phyloP scores from a whole-genome alignment of 2,797 vertebrate genomes.

The Pseudochirops corinnae region DNA sequence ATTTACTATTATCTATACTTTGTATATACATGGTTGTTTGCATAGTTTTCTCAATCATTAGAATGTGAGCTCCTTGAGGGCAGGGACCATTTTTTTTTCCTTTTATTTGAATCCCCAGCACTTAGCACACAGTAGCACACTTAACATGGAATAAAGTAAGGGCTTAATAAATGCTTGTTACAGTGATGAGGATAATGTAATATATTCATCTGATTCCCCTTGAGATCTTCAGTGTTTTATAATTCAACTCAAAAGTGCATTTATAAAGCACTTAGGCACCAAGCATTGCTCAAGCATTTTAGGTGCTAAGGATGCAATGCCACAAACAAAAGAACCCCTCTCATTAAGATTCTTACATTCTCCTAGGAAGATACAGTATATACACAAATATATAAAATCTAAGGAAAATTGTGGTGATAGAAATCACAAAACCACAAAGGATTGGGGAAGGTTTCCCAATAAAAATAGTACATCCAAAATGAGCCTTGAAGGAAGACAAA shows the following conservation, averaged over 20 bases:
- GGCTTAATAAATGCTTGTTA: not conserved
- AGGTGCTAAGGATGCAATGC: not conserved
- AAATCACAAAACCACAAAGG: not conserved
- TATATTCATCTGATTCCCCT: not conserved
- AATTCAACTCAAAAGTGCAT: not conserved
- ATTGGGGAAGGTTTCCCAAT: not conserved
- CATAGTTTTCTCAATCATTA: not conserved
- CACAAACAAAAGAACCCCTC: not conserved
- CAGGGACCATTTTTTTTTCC: not conserved
- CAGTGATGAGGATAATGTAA: not conserved
- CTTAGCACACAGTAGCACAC: not conserved
- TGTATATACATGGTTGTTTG: not conserved
- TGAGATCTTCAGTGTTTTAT: not conserved
- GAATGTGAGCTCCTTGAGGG: not conserved
- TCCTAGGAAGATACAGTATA: not conserved
- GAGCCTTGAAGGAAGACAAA: not conserved
- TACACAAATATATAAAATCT: not conserved
- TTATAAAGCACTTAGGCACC: not conserved
- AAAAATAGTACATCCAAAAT: not conserved
- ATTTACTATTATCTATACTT: not conserved
- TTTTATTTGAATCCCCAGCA: not conserved
- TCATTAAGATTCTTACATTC: not conserved
- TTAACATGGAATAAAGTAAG: not conserved
- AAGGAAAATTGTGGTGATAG: not conserved
- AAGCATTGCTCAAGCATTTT: not conserved